These are phyloP conservation scores for Drosophila nannoptera DNA, from an alignment of 1,140 invertebrate genomes.

Conservation along the genomic window DNA sequence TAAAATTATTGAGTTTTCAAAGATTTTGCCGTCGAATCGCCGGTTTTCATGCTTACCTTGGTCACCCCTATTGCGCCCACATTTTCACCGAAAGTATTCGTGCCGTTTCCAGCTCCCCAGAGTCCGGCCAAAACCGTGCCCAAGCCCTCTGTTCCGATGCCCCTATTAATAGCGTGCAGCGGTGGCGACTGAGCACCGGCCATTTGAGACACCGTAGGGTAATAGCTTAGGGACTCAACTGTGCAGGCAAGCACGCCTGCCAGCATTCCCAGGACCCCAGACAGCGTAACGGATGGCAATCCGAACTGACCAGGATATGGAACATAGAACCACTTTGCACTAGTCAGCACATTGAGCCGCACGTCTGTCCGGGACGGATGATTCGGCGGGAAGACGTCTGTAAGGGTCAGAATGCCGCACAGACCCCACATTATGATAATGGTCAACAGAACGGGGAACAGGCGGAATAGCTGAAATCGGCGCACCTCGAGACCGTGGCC, in stretches of 20 bases:
- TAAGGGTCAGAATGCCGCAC: conserved; percentile 86
- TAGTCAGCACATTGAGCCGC: conserved; percentile 85
- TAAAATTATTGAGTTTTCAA: conserved; percentile 64
- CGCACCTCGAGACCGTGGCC: conserved; percentile 81
- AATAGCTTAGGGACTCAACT: conserved; percentile 93
- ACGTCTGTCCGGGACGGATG: conserved; percentile 89
- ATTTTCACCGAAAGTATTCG: conserved; percentile 93
- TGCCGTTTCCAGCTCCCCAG: conserved; percentile 91
- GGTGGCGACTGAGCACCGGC: conserved; percentile 89
- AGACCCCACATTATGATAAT: conserved; percentile 90
- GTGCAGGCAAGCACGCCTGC: conserved; percentile 91
- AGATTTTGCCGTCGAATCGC: background rate
- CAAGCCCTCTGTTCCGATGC: conserved; percentile 90
- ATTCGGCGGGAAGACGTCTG: conserved; percentile 83
- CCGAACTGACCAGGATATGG: conserved; percentile 96
- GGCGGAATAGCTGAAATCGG: conserved; percentile 88
- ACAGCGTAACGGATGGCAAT: conserved; percentile 84
- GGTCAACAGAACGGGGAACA: conserved; percentile 91
- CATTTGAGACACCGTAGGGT: conserved; percentile 91
- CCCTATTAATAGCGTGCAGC: conserved; percentile 91
- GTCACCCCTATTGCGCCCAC: conserved; percentile 92
- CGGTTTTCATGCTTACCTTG: conserved; percentile 78
- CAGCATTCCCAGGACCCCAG: conserved; percentile 88
- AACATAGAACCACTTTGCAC: conserved; percentile 90
- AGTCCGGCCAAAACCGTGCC: conserved; percentile 90